Base-by-base conservation (phyloP, 2,113 vertebrate genomes). In the Melanerpes formicivorus region DNA sequence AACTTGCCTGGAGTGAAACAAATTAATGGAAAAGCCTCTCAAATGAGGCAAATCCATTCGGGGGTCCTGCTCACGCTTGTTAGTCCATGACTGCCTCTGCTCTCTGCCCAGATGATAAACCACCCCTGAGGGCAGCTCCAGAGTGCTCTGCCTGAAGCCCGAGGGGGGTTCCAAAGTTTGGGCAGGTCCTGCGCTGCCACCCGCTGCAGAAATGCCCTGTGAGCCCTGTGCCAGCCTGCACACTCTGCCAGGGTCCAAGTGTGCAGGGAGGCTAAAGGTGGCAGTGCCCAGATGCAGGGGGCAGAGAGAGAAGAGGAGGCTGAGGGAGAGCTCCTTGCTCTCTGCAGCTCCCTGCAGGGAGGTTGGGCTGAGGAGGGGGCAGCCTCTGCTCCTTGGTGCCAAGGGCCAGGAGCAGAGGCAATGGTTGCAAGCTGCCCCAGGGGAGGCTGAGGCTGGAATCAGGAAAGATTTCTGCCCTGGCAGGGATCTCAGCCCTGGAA, bases 21-120 rank as follows among this genome's bases (percentile, higher is more conserved):
- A 95, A 95, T 95, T 95, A 96, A 93, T 95, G 90, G 95, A 93
- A 95, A 96, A 96, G 92, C 95, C 90, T 94, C 93, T 96, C 92
- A 95, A 95, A 96, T 75, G 95, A 96, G 88, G 88, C 78, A 91
- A 96, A 95, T 95, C 95, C 90, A 95, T 95, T 95, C 74, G 52
- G 95, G 95, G 90, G 62, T 80, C 95, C 88, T 64, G 92, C 85
- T 80, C 90, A 78, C 0, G 62, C 92, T 86, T 93, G 69, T 90
- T 94, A 93, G 83, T 85, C 76, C 62, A 50, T 80, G 88, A 86
- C 95, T 95, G 90, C 72, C 82, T 91, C 73, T 95, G 88, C 73
- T 78, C 26, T 90, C 92, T 91, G 75, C 27, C 80, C 58, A 0
- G 42, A 37, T 44, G 80, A 83, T 90, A 83, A 94, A 67, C 37